phyloP scores from a whole-genome alignment of 35 echinoderm and acorn worm species.

The Holothuria glaberrima region DNA sequence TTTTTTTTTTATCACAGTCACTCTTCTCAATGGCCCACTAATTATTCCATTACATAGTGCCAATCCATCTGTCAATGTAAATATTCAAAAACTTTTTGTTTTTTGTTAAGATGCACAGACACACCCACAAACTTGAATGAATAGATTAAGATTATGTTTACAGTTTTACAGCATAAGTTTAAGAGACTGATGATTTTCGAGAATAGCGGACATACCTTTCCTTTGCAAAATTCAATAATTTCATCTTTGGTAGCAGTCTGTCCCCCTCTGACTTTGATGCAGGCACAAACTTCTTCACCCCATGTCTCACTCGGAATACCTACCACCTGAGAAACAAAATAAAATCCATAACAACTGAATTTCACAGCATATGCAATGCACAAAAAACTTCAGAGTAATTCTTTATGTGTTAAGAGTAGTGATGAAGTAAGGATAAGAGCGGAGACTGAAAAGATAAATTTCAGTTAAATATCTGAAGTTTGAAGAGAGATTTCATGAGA shows the following conservation, averaged over 20 bases:
- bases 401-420: too few relatives aligned
- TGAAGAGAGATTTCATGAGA: too few relatives aligned
- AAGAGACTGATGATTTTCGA: background rate
- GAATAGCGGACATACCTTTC: constrained; percentile 45
- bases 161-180: background rate
- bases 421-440: too few relatives aligned
- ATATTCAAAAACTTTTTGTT: background rate
- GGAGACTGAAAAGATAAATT: too few relatives aligned
- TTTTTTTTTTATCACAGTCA: too few relatives aligned
- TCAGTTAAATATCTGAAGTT: too few relatives aligned
- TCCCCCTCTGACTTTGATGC: constrained; percentile 64
- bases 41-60: too few relatives aligned
- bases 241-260: constrained; percentile 66
- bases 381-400: too few relatives aligned
- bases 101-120: background rate
- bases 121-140: background rate
- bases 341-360: too few relatives aligned
- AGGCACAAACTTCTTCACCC: constrained; percentile 77
- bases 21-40: too few relatives aligned
- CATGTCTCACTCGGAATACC: constrained; percentile 70
- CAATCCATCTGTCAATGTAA: background rate
- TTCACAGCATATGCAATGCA: too few relatives aligned
- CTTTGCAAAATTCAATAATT: constrained; percentile 75
- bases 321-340: constrained; percentile 33
- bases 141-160: background rate